Base-by-base conservation (phyloP, 2,113 vertebrate species). In the Lates calcarifer region DNA sequence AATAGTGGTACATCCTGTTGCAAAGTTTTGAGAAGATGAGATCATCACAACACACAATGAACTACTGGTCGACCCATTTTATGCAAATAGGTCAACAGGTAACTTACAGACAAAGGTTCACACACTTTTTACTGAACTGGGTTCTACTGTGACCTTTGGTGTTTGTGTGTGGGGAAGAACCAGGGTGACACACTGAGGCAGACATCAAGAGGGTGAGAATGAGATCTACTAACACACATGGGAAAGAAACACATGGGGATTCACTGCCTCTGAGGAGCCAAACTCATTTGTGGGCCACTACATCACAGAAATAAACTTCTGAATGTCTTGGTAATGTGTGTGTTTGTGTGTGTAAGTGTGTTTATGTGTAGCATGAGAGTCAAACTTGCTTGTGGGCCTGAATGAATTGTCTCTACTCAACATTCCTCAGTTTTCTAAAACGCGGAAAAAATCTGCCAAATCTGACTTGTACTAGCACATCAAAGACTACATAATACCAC, bases 401-500 rank as follows among this genome's bases (percentile, higher is more conserved):
- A 66, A 78, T 75, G 76, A 81, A 85, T 82, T 79, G 77, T 85
- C 81, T 82, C 82, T 33, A 35, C 74, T 88, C 15, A 60, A 85
- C 81, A 87, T 90, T 90, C 88, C 79, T 73, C 62, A 73, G 69
- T 83, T 83, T 85, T 81, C 64, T 67, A 39, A 74, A 76, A 79
- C 45, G 45, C 63, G 65, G 28, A 62, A 74, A 77, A 71, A 75
- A 57, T 80, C 39, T 11, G 33, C 81, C 76, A 78, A 89, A 87
- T 90, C 64, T 60, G 85, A 86, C 88, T 80, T 58, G 74, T 57
- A 73, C 78, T 20, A 49, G 74, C 70, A 86, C 79, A 90, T 92
- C 84, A 93, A 90, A 91, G 87, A 15, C 77, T 37, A 51, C 22
- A 26, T n/a, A 28, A 72, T 77, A 80, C 82, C 85, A 73, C 81